Evolutionary conservation across 2,888 invertebrate genomes (phyloP), one percentile per base, ranked within the genome.

Genomic region (Trilocha varians): DNA sequence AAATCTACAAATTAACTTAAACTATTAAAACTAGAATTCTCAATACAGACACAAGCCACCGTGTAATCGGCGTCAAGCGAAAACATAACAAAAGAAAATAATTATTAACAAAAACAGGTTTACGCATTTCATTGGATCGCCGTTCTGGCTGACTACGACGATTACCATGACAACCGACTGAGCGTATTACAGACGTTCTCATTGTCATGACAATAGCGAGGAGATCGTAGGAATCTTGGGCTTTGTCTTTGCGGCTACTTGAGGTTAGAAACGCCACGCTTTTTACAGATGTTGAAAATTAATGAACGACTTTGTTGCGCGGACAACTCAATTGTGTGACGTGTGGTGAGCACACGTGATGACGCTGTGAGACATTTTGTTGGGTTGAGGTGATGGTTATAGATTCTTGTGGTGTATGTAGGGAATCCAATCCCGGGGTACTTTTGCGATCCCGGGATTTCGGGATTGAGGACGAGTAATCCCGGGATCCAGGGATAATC

Each of bases 161-260:
- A 70, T 78, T 64, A 70, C 50, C 72, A 75, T 75, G 63, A 75
- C 74, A 76, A 76, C 61, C 59, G 44, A 43, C 46, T 57, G 60
- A 63, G 67, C 76, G 77, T 74, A 74, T 76, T 68, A 78, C 75
- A 73, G 56, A 52, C 59, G n/a, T 53, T 42, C 43, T 43, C 58
- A 55, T 70, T 70, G 70, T 70, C 58, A 65, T 68, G 64, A 59
- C 57, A 63, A 69, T 32, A 32, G 16, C 16, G 32, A 14, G n/a
- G 16, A 8, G 9, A 38, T 38, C 32, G 9, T 14, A 32, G 35
- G 36, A 36, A 41, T 36, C 36, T 32, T 32, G 13, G 16, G 16
- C 5, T 36, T 40, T 40, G 40, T 41, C 32, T 32, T 15, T 3
- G 16, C 32, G 13, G 14, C 41, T 36, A 41, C 36, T 16, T 36